These are phyloP conservation scores for Troides oblongomaculatus DNA, from an alignment of 2,888 invertebrate genomes.

Conservation along the genomic window DNA sequence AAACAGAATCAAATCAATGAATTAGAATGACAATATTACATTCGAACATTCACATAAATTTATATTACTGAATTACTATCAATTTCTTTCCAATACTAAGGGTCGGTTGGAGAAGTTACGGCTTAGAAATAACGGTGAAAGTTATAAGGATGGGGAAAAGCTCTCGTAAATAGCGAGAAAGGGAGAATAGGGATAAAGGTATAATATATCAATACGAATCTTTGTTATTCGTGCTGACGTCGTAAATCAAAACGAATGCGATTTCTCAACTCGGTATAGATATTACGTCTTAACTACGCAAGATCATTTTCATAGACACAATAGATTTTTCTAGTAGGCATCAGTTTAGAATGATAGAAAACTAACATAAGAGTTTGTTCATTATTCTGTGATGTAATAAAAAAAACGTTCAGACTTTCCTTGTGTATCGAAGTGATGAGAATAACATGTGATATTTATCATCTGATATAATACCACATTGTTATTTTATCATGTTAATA, in stretches of 20 bases:
- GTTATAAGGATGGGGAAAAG: constrained; percentile 73
- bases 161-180: constrained; percentile 74
- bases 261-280: constrained; percentile 28
- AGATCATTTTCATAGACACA: constrained; percentile 19
- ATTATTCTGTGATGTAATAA: too few species aligned
- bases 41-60: constrained; percentile 24
- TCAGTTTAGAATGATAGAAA: too few species aligned
- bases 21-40: constrained; percentile 10
- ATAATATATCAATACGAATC: constrained; percentile 80
- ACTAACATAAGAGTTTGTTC: too few species aligned
- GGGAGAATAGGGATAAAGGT: constrained; percentile 77
- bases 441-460: too few species aligned
- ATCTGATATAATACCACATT: too few species aligned
- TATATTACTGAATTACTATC: constrained; percentile 29
- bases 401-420: too few species aligned
- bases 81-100: constrained; percentile 28
- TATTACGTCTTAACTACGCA: constrained; percentile 17
- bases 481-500: too few species aligned
- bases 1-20: background rate
- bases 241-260: constrained; percentile 77
- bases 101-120: constrained; percentile 61
- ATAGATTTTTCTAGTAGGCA: constrained; percentile 39
- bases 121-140: constrained; percentile 74
- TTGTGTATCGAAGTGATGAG: too few species aligned
- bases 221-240: constrained; percentile 75